phyloP scores from a whole-genome alignment of 1,140 invertebrate genomes.

The Himalopsyche phryganea region DNA sequence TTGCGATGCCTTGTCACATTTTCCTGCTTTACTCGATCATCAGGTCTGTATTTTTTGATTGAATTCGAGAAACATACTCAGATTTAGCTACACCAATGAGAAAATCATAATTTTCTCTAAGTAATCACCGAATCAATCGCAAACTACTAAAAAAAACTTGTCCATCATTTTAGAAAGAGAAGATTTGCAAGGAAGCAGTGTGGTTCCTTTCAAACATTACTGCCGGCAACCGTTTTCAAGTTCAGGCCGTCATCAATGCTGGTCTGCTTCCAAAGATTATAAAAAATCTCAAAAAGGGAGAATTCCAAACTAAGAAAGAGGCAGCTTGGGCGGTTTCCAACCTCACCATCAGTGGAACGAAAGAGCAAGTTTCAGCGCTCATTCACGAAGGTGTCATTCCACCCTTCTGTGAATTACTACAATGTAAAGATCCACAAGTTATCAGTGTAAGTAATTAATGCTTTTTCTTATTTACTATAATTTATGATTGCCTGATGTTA shows the following conservation, averaged over 20 bases:
- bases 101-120: background rate
- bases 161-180: constrained; percentile 54
- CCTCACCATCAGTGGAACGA: constrained; percentile 93
- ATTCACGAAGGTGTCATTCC: constrained; percentile 86
- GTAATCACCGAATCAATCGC: too few relatives aligned
- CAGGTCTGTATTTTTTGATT: constrained; percentile 42
- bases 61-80: too few relatives aligned
- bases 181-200: constrained; percentile 89
- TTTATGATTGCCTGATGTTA: too few relatives aligned
- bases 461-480: background rate
- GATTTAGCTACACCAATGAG: background rate
- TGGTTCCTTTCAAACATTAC: constrained; percentile 99
- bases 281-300: constrained; percentile 86
- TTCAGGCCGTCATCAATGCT: constrained; percentile 95
- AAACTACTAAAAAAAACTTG: too few relatives aligned
- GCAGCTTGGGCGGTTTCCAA: constrained; percentile 99
- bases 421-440: constrained; percentile 87
- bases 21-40: constrained; percentile 84
- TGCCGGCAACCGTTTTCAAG: constrained; percentile 95
- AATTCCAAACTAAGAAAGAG: constrained; percentile 99
- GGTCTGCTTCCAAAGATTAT: constrained; percentile 92
- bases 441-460: constrained; percentile 49
- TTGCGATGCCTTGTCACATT: constrained; percentile 89
- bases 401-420: constrained; percentile 85
- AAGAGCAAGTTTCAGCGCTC: constrained; percentile 82